Evolutionary conservation across 2,888 invertebrate species (phyloP).

Genomic region (Arctia plantaginis): DNA sequence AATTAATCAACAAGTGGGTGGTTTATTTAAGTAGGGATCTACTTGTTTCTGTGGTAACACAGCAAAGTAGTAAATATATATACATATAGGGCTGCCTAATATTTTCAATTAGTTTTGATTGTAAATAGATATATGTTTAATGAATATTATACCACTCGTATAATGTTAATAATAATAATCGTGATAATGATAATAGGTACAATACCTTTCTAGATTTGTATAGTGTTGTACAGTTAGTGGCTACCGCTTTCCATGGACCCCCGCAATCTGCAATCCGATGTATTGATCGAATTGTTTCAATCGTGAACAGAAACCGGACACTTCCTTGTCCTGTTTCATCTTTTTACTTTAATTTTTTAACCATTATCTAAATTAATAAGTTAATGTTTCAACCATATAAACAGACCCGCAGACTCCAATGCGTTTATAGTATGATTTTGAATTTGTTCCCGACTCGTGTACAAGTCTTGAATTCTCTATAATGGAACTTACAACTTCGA

Average conservation of each 20-base stretch:
- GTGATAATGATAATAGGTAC: too few relatives aligned
- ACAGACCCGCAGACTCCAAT: not conserved
- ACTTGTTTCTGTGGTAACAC: not conserved
- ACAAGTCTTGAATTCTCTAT: not conserved
- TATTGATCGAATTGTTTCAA: too few relatives aligned
- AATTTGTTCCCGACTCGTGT: not conserved
- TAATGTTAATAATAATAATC: too few relatives aligned
- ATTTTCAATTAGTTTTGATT: not conserved
- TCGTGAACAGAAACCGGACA: too few relatives aligned
- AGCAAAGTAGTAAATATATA: not conserved
- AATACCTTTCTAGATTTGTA: too few relatives aligned
- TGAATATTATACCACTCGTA: too few relatives aligned
- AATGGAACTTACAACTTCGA: slow-evolving; percentile 3
- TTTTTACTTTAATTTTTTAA: too few relatives aligned
- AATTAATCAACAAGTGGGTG: not conserved
- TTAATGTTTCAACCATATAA: not conserved
- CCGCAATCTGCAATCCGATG: too few relatives aligned
- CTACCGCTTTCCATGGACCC: too few relatives aligned
- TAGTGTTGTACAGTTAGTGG: too few relatives aligned
- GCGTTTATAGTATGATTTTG: not conserved
- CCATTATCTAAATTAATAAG: not conserved
- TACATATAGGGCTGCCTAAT: not conserved
- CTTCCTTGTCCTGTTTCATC: too few relatives aligned
- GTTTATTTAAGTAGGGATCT: not conserved
- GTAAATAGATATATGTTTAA: not conserved